Conservation (phyloP, 2,888 invertebrate species). For the Aricia artaxerxes region DNA sequence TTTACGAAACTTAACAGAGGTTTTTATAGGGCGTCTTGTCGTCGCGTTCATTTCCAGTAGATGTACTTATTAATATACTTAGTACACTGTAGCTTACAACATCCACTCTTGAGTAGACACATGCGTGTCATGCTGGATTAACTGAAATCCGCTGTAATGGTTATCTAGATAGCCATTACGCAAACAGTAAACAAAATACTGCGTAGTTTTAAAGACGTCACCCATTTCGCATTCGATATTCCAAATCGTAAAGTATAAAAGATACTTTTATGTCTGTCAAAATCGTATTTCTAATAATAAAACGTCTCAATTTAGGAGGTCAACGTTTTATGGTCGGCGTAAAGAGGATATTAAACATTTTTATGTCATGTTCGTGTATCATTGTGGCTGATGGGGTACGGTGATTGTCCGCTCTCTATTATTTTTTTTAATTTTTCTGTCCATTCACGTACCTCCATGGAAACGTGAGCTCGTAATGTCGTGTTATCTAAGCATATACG, state of each 20-base stretch:
- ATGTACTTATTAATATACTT: not conserved
- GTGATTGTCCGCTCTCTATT: constrained; percentile 36
- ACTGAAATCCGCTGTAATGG: not conserved
- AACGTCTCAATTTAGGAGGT: constrained; percentile 75
- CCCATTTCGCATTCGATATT: constrained; percentile 57
- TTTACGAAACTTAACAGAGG: too few species aligned
- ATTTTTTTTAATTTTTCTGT: constrained; percentile 37
- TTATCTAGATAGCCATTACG: not conserved
- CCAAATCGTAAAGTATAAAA: constrained; percentile 71
- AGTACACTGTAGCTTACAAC: not conserved
- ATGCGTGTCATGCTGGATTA: not conserved
- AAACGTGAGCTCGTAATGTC: constrained; percentile 56
- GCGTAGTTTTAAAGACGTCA: constrained; percentile 20
- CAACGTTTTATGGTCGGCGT: constrained; percentile 71
- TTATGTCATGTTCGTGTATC: constrained; percentile 60
- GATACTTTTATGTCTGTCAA: constrained; percentile 73
- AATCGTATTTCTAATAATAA: constrained; percentile 79
- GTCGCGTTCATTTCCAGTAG: not conserved
- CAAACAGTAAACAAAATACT: constrained; percentile 22
- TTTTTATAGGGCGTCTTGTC: too few species aligned
- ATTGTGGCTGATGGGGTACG: constrained; percentile 54
- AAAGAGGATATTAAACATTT: constrained; percentile 68
- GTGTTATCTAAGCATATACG: constrained; percentile 60
- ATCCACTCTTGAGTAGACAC: not conserved
- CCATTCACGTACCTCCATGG: constrained; percentile 46